Percentiles rank a stretch among this genome's conserved stretches.
phyloP scores from a whole-genome alignment of 1,140 invertebrate genomes.

The Anoplolepis gracilipes region DNA sequence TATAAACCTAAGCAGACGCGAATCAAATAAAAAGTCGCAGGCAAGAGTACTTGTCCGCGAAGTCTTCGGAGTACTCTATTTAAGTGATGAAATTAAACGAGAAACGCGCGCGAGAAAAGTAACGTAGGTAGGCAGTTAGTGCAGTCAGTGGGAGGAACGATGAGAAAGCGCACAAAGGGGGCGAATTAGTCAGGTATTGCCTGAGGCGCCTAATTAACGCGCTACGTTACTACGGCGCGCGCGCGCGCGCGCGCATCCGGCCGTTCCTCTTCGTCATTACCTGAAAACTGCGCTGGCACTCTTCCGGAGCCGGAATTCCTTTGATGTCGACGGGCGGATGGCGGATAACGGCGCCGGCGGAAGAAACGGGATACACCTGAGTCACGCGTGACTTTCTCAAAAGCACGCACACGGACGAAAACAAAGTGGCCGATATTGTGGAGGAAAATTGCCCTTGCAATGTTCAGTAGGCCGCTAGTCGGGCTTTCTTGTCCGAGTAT shows the following conservation, averaged over 20 bases:
- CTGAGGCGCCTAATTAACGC: conserved; percentile 42
- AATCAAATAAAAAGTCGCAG: neutral
- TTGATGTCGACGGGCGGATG: neutral
- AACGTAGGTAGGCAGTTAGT: neutral
- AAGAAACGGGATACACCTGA: conserved; percentile 34
- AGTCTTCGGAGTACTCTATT: neutral
- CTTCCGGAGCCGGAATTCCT: conserved; percentile 33
- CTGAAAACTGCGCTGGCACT: conserved; percentile 15
- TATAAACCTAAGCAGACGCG: neutral
- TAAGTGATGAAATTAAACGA: conserved; percentile 9
- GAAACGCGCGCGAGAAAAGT: neutral
- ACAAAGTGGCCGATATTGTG: conserved; percentile 54
- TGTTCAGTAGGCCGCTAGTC: conserved; percentile 42
- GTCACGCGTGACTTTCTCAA: conserved; percentile 46
- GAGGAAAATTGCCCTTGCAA: conserved; percentile 53
- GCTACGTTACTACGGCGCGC: neutral
- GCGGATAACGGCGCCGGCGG: conserved; percentile 5
- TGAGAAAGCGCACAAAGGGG: neutral
- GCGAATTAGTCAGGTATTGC: conserved; percentile 40
- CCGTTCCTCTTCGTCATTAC: neutral
- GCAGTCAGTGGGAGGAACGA: neutral
- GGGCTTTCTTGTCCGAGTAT: neutral
- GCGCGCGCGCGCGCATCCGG: neutral
- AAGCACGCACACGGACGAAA: conserved; percentile 32
- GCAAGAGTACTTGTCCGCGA: neutral